A percentile compares a stretch with the other conserved stretches of the same genome.
Evolutionary conservation across 2,797 vertebrate species (phyloP).

Genomic region (Phoebastria nigripes): DNA sequence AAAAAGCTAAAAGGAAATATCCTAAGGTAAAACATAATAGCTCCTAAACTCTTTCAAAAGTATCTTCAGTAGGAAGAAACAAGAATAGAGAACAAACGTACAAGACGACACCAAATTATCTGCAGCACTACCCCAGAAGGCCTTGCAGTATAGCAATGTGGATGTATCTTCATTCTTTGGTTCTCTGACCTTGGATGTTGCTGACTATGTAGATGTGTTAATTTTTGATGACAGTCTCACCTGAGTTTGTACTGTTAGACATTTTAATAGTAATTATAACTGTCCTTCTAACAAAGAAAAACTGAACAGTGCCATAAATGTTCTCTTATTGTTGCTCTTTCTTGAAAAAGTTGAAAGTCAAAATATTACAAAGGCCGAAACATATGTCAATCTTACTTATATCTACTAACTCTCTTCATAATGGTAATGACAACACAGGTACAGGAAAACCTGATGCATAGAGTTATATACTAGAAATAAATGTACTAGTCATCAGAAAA

Average conservation of each 20-base stretch:
- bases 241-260: not conserved
- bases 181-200: not conserved
- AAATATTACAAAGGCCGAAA: not conserved
- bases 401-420: not conserved
- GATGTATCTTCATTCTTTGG: not conserved
- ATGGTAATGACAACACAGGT: not conserved
- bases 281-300: not conserved
- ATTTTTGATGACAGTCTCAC: not conserved
- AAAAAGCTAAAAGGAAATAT: not conserved
- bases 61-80: not conserved
- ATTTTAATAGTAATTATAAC: not conserved
- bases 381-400: not conserved
- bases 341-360: not conserved
- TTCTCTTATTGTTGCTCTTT: not conserved
- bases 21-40: not conserved
- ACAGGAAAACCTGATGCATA: not conserved
- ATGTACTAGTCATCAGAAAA: slow-evolving; percentile 1
- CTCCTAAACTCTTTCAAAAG: not conserved
- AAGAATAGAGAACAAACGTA: not conserved
- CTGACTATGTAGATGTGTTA: not conserved
- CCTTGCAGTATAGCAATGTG: not conserved
- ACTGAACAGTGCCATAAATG: not conserved
- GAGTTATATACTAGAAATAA: not conserved
- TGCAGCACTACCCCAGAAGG: not conserved
- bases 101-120: not conserved